Conservation (phyloP, 2,888 invertebrate species). For the Sialis lutaria region DNA sequence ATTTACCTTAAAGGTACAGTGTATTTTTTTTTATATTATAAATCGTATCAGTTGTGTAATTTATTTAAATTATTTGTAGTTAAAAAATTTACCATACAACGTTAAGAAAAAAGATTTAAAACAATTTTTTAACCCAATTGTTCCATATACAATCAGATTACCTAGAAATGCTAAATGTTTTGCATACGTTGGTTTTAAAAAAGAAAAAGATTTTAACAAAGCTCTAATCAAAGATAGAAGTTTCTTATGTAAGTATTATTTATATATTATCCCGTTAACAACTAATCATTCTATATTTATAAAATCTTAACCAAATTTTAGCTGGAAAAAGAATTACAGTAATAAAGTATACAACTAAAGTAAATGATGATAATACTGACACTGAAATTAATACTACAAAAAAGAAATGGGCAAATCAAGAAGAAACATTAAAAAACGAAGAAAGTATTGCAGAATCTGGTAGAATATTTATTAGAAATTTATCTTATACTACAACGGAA, state of each 20-base stretch:
- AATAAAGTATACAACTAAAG: constrained; percentile 28
- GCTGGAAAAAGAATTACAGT: constrained; percentile 45
- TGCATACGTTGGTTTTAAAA: constrained; percentile 81
- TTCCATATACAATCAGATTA: constrained; percentile 60
- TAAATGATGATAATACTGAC: constrained; percentile 10
- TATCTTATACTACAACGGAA: constrained; percentile 73
- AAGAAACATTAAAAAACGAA: constrained; percentile 45
- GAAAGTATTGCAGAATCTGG: constrained; percentile 82
- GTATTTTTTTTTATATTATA: constrained; percentile 1
- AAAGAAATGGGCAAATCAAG: constrained; percentile 41
- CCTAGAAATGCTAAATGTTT: constrained; percentile 66
- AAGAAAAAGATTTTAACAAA: constrained; percentile 59
- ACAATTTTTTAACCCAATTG: constrained; percentile 68
- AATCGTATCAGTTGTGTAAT: not conserved
- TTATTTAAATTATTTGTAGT: constrained; percentile 17
- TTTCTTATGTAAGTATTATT: constrained; percentile 48
- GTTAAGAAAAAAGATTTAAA: constrained; percentile 70
- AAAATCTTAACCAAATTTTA: constrained; percentile 10
- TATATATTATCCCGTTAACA: constrained; percentile 8
- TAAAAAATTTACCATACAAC: constrained; percentile 60
- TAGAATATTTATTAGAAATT: constrained; percentile 78
- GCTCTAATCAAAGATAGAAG: constrained; percentile 72
- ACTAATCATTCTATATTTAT: no score
- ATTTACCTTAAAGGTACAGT: constrained; percentile 39
- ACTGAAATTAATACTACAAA: constrained; percentile 14